Evolutionary conservation across 2,888 invertebrate species (phyloP).

Genomic region (Ophion slaviceki): DNA sequence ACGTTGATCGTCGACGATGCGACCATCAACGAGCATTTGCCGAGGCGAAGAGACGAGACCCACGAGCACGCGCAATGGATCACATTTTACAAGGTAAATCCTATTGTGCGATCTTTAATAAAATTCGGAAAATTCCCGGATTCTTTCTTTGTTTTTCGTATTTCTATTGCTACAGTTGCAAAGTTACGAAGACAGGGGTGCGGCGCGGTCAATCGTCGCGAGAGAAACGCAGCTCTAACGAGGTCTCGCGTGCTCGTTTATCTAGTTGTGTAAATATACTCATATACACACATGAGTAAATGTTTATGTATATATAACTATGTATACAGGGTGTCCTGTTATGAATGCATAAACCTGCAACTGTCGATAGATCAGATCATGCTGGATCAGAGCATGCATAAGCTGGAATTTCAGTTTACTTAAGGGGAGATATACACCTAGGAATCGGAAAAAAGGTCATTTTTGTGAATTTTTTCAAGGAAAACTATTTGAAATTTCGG

Average conservation of each 20-base stretch:
- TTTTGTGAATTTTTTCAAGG: no score
- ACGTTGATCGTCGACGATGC: slow-evolving; percentile 84
- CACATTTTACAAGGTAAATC: slow-evolving; percentile 88
- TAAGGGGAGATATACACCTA: no score
- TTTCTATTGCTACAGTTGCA: not conserved
- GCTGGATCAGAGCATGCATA: no score
- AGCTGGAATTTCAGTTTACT: no score
- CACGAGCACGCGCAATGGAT: slow-evolving; percentile 91
- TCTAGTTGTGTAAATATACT: slow-evolving; percentile 5
- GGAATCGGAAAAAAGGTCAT: no score
- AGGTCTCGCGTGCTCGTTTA: slow-evolving; percentile 34
- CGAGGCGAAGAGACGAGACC: slow-evolving; percentile 86
- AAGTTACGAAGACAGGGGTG: slow-evolving; percentile 34
- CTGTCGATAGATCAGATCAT: no score
- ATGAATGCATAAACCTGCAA: no score
- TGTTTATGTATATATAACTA: slow-evolving; percentile 1
- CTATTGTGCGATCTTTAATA: not conserved
- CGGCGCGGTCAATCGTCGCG: slow-evolving; percentile 50
- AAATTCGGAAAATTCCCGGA: not conserved
- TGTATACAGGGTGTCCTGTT: not conserved
- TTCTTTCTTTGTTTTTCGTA: not conserved
- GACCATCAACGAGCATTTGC: slow-evolving; percentile 84
- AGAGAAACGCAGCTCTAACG: slow-evolving; percentile 38
- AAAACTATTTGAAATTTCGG: no score
- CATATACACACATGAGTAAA: not conserved